Evolutionary conservation across 2,797 vertebrate species (phyloP), one percentile per base, ranked within the genome.

Genomic region (Knipowitschia caucasica): DNA sequence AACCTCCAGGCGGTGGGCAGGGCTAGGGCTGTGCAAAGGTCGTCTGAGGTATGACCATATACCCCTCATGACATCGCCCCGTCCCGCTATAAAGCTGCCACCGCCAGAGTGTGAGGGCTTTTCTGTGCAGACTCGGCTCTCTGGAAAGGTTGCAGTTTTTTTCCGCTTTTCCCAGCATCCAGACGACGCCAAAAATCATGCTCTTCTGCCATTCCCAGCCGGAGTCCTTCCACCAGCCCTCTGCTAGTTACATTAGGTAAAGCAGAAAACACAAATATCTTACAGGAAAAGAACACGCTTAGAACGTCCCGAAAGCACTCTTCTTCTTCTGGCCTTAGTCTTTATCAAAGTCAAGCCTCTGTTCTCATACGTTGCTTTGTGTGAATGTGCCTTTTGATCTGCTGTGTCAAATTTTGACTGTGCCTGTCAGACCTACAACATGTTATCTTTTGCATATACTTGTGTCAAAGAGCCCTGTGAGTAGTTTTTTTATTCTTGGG

Each of bases 121-220:
- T 31, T 62, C 7, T 29, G 47, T 35, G 29, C 1, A 17, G n/a
- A 14, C 35, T 25, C 24, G 24, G 0, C 56, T 2, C n/a, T 35
- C 27, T 57, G 62, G 63, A 39, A 60, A 56, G 25, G 34, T 54
- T 26, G 47, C 64, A 20, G 31, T 2, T n/a, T 20, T 57, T 2
- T 47, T 44, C 51, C 34, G 50, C 45, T 53, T 23, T 54, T 57
- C 56, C 1, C 52, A 77, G 66, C 80, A 42, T 71, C 53, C 8
- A 59, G 56, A 61, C 50, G 65, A 62, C 58, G 18, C 26, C 26
- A 17, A 78, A 29, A 81, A 64, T n/a, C 53, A 95, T 96, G 94
- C 89, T 97, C 79, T 94, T 95, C 88, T 96, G 94, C 92, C 94
- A 94, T 82, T 86, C 89, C 23, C 93, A 95, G 82, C 93, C 93